Evolutionary conservation across 2,113 vertebrate species (phyloP), one percentile per base, ranked within the genome.

Genomic region (Perca fluviatilis): DNA sequence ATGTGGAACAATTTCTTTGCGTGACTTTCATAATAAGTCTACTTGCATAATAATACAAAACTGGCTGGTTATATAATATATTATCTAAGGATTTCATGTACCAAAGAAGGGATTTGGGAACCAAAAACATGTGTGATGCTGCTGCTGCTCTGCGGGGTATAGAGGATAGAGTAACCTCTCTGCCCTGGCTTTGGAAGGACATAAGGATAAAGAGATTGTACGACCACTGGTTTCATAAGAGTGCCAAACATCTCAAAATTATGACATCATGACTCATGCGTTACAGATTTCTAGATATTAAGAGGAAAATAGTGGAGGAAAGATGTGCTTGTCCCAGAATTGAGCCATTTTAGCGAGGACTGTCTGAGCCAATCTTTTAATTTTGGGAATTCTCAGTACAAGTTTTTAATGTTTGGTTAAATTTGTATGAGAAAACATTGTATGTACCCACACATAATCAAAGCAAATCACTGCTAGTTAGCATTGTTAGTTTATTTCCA

Each of bases 171-270:
- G 47, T 43, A 66, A 82, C 50, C 16, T 73, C 49, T 40, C 74
- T 65, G 43, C 11, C 19, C 66, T 75, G 43, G 73, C 53, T 84
- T 90, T 83, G 53, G 60, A 74, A 47, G 65, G 60, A 76, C 75
- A 75, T 69, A 19, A 16, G 86, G 80, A 87, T 72, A 67, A 93
- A 88, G 79, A 84, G 83, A 88, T 74, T 86, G 23, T n/a, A 23
- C 23, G 5, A 8, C 16, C 23, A 56, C 43, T 68, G 61, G 78
- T 77, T 79, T 63, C n/a, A 77, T 74, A 56, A 65, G n/a, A 60
- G 21, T 25, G n/a, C 25, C 1, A 83, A 73, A 62, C 11, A 54
- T 23, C 27, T 47, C 19, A 73, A 71, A 82, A 73, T 74, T 49
- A 1, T 69, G 63, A 75, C 50, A 65, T 75, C 50, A 47, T 30